Conservation (phyloP, 2,113 vertebrate genomes). For the Lynx canadensis region DNA sequence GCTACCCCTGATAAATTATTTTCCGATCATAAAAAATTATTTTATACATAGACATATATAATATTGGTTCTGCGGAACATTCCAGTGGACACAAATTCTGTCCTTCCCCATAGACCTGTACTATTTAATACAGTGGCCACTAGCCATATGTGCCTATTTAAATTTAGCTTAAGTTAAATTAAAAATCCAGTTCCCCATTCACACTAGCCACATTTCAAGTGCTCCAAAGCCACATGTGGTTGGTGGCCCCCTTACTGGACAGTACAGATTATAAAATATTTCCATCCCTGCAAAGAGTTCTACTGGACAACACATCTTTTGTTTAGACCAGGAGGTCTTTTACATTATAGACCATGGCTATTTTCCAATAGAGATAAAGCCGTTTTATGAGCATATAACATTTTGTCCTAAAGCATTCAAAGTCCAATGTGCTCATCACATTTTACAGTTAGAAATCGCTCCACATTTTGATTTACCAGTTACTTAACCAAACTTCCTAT, state of each 20-base stretch:
- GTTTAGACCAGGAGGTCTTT: not conserved
- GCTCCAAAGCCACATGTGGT: not conserved
- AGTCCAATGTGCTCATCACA: not conserved
- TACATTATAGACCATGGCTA: not conserved
- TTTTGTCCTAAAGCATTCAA: not conserved
- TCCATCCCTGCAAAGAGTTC: not conserved
- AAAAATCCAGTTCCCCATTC: not conserved
- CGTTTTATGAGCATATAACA: not conserved
- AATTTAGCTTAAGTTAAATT: not conserved
- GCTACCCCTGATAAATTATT: not conserved
- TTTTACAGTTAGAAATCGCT: not conserved
- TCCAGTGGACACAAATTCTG: not conserved
- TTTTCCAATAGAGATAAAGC: not conserved
- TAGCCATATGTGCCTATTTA: not conserved
- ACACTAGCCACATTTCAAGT: not conserved
- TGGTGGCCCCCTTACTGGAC: not conserved
- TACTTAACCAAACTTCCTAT: not conserved
- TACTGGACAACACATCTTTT: not conserved
- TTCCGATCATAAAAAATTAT: not conserved
- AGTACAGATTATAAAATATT: not conserved
- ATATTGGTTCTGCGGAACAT: not conserved
- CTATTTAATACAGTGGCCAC: not conserved
- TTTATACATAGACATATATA: not conserved
- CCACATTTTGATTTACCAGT: slow-evolving; percentile 30
- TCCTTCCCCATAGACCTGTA: not conserved